A percentile compares a stretch with the other conserved stretches of the same genome.
Evolutionary conservation across 2,888 invertebrate genomes (phyloP).

Genomic region (Zelleria hepariella): DNA sequence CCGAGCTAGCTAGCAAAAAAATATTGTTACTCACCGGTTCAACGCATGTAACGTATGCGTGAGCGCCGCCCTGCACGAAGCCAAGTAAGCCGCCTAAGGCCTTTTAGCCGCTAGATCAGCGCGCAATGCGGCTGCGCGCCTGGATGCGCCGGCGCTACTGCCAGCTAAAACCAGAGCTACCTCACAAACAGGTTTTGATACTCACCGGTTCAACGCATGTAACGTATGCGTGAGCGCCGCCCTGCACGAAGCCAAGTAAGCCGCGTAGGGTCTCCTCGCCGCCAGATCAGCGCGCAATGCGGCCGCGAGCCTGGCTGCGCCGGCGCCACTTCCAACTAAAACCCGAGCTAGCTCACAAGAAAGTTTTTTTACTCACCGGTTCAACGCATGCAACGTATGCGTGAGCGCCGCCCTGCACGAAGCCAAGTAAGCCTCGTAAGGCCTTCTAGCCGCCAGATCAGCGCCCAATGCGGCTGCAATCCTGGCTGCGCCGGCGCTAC

Average conservation of each 20-base stretch:
- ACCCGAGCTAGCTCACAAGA: too few relatives aligned
- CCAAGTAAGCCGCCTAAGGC: slow-evolving; percentile 56
- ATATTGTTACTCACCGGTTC: slow-evolving; percentile 21
- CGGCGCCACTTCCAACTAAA: slow-evolving; percentile 17
- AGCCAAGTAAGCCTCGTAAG: slow-evolving; percentile 56
- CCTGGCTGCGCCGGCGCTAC: slow-evolving; percentile 21
- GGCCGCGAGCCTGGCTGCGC: slow-evolving; percentile 38
- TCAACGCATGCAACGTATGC: slow-evolving; percentile 34
- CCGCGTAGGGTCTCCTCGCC: slow-evolving; percentile 52
- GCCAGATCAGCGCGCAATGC: slow-evolving; percentile 56
- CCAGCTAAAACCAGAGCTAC: slow-evolving; percentile 16
- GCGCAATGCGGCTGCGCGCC: slow-evolving; percentile 49
- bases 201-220: slow-evolving; percentile 34
- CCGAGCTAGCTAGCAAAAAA: too few relatives aligned
- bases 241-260: slow-evolving; percentile 50
- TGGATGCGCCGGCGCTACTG: slow-evolving; percentile 18
- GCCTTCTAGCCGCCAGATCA: slow-evolving; percentile 54
- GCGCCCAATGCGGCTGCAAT: slow-evolving; percentile 51
- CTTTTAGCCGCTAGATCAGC: slow-evolving; percentile 55
- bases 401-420: slow-evolving; percentile 44
- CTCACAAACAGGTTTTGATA: slow-evolving; percentile 9
- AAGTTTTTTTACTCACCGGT: slow-evolving; percentile 24
- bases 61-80: slow-evolving; percentile 43
- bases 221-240: slow-evolving; percentile 42
- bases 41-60: slow-evolving; percentile 41